These are phyloP conservation scores for Branchinecta lindahli DNA, from an alignment of 1,140 invertebrate species.

Conservation along the genomic window DNA sequence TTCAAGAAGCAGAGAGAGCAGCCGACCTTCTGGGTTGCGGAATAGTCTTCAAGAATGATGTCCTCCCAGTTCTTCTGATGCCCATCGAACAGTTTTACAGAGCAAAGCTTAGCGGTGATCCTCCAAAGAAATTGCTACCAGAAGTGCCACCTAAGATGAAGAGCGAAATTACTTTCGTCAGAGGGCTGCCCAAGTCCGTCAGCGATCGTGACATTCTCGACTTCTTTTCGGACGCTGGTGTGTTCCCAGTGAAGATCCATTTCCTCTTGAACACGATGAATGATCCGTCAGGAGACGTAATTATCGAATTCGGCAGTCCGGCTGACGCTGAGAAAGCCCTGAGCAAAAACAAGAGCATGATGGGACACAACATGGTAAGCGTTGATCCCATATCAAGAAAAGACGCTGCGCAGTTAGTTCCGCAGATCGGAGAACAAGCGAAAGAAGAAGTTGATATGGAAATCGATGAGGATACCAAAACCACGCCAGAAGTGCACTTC, in stretches of 20 bases:
- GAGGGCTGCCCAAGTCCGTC: conserved; percentile 53
- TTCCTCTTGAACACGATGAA: conserved; percentile 45
- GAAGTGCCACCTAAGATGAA: not conserved
- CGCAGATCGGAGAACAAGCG: not conserved
- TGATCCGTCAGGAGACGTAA: conserved; percentile 58
- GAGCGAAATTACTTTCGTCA: conserved; percentile 45
- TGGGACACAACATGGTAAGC: conserved; percentile 41
- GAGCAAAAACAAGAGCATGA: conserved; percentile 47
- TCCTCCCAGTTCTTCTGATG: not conserved
- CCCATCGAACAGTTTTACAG: conserved; percentile 12
- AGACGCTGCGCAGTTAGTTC: conserved; percentile 28
- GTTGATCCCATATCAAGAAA: conserved; percentile 46
- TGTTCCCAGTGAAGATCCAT: conserved; percentile 58
- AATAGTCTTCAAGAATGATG: conserved; percentile 11
- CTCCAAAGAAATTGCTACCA: not conserved
- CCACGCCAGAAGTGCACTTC: no score
- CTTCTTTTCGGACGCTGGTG: conserved; percentile 56
- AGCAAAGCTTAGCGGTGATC: not conserved
- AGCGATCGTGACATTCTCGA: conserved; percentile 58
- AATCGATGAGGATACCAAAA: not conserved
- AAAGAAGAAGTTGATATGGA: not conserved
- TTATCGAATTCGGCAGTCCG: conserved; percentile 57
- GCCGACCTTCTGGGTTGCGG: not conserved
- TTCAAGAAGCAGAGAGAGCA: conserved; percentile 13
- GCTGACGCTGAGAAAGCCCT: conserved; percentile 52